phyloP scores from a whole-genome alignment of 2,888 invertebrate species.

The Tetragnatha montana region DNA sequence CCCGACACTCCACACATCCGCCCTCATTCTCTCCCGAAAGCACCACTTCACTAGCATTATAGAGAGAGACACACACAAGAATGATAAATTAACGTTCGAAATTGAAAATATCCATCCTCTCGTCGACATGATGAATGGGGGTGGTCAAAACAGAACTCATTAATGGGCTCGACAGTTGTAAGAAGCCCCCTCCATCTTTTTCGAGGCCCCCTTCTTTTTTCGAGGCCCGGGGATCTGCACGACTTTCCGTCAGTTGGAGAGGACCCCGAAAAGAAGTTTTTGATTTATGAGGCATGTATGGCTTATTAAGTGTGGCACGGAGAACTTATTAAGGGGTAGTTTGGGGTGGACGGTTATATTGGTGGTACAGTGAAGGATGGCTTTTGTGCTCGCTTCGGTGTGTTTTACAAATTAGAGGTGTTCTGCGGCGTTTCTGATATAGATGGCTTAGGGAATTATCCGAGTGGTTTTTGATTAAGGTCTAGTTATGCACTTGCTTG shows the following conservation, averaged over 20 bases:
- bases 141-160: constrained; percentile 54
- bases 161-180: constrained; percentile 6
- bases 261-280: constrained; percentile 1
- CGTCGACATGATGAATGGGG: constrained; percentile 46
- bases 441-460: not conserved
- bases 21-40: not conserved
- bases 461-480: not conserved
- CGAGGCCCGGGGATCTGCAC: constrained; percentile 1
- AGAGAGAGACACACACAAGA: constrained; percentile 6
- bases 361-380: not conserved
- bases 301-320: constrained; percentile 34
- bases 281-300: constrained; percentile 39
- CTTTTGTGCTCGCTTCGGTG: not conserved
- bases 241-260: constrained; percentile 35
- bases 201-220: not conserved
- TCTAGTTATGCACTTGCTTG: no score
- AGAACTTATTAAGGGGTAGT: constrained; percentile 2
- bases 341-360: not conserved
- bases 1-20: not conserved
- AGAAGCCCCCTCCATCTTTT: not conserved
- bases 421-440: not conserved
- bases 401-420: not conserved
- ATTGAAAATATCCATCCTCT: constrained; percentile 34
- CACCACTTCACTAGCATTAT: constrained; percentile 29
- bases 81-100: constrained; percentile 39